phyloP scores from a whole-genome alignment of 2,888 invertebrate genomes.

The Beris chalybata region DNA sequence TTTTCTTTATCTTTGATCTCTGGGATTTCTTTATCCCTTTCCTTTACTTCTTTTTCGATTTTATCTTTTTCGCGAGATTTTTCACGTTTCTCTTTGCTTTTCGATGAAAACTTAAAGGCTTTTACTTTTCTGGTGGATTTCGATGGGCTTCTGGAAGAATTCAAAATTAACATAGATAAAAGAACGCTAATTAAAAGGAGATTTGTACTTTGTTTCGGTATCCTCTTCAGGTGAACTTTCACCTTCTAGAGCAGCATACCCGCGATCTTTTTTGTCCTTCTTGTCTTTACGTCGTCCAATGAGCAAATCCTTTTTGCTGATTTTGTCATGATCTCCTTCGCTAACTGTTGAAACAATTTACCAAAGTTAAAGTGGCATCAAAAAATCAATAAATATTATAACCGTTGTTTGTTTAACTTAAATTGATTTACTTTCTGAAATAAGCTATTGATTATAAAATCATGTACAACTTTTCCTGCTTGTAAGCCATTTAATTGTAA shows the following conservation, averaged over 20 bases:
- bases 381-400: not conserved
- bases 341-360: conserved; percentile 64
- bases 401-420: no score
- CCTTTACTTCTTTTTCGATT: conserved; percentile 67
- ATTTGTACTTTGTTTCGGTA: conserved; percentile 71
- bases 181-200: not conserved
- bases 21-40: conserved; percentile 55
- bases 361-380: not conserved
- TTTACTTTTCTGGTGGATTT: conserved; percentile 81
- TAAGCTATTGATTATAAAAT: no score
- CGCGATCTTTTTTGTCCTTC: conserved; percentile 83
- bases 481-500: no score
- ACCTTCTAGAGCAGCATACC: conserved; percentile 90
- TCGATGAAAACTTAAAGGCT: conserved; percentile 84
- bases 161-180: not conserved
- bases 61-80: conserved; percentile 83
- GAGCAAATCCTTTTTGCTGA: conserved; percentile 76
- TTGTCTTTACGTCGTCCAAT: conserved; percentile 80
- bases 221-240: conserved; percentile 92
- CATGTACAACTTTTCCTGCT: no score
- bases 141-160: conserved; percentile 69
- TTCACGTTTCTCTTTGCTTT: conserved; percentile 82
- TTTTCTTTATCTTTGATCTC: conserved; percentile 44
- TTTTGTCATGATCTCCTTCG: conserved; percentile 78
- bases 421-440: no score